A percentile compares a stretch with the other conserved stretches of the same genome.
These are phyloP conservation scores for Craterocephalus amniculus DNA, from an alignment of 2,797 vertebrate species.

Conservation along the genomic window DNA sequence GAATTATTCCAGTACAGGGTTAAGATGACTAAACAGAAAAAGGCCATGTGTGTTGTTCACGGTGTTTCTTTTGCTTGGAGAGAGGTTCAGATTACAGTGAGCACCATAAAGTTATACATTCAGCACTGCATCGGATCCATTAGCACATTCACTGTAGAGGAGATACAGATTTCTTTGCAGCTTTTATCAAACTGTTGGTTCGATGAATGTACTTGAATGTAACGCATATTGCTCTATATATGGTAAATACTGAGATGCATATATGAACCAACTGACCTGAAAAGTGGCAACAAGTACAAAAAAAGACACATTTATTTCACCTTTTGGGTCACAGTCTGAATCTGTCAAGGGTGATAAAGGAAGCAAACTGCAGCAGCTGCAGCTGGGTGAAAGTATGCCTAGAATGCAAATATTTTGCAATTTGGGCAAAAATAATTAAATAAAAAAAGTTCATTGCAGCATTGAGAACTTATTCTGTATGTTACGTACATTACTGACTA, in stretches of 20 bases:
- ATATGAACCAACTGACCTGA: constrained; percentile 32
- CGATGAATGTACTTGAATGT: constrained; percentile 35
- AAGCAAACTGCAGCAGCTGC: constrained; percentile 42
- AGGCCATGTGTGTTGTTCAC: constrained; percentile 14
- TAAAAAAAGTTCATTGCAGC: constrained; percentile 8
- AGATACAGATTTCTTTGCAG: constrained; percentile 21
- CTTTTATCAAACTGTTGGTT: constrained; percentile 12
- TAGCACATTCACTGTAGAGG: constrained; percentile 5
- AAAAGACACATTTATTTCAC: constrained; percentile 55
- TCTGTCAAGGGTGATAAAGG: constrained; percentile 59
- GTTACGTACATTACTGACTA: neutral
- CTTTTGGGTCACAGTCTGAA: constrained; percentile 50
- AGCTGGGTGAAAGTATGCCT: constrained; percentile 20
- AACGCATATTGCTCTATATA: constrained; percentile 69
- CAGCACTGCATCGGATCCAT: constrained; percentile 35
- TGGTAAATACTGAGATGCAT: constrained; percentile 34
- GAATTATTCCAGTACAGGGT: constrained; percentile 29
- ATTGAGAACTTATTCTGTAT: neutral
- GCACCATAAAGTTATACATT: constrained; percentile 75
- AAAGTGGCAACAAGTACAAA: constrained; percentile 30
- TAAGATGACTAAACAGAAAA: neutral
- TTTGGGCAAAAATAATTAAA: constrained; percentile 11
- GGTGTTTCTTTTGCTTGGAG: constrained; percentile 26
- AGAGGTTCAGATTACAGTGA: constrained; percentile 63
- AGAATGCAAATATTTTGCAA: constrained; percentile 36